A percentile compares a stretch with the other conserved stretches of the same genome.
Evolutionary conservation across 2,888 invertebrate genomes (phyloP).

Genomic region (Chesias legatella): DNA sequence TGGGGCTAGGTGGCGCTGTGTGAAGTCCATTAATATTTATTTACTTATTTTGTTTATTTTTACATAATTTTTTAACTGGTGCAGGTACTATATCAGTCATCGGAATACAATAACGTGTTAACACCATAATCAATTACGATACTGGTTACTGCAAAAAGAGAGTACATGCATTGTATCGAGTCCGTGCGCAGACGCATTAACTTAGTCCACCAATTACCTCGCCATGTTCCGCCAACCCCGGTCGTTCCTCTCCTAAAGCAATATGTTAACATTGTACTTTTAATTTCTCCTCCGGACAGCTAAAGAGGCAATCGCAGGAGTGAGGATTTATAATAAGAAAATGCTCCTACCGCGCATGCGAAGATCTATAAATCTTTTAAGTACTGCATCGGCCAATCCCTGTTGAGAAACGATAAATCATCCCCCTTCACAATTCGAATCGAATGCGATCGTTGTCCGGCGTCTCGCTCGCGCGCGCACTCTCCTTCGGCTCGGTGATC

Average conservation of each 20-base stretch:
- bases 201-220: conserved; percentile 60
- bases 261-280: conserved; percentile 76
- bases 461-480: conserved; percentile 60
- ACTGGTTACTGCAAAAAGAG: conserved; percentile 15
- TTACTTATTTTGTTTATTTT: no score
- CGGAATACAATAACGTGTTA: conserved; percentile 24
- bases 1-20: no score
- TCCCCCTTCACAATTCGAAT: conserved; percentile 69
- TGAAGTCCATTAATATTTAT: no score
- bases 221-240: conserved; percentile 44
- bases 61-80: no score
- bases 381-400: conserved; percentile 79
- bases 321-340: conserved; percentile 79
- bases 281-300: conserved; percentile 66
- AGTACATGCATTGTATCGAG: conserved; percentile 8
- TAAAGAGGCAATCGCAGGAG: conserved; percentile 74
- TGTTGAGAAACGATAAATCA: conserved; percentile 80
- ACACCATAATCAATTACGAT: conserved; percentile 38
- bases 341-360: conserved; percentile 78
- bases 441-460: conserved; percentile 43
- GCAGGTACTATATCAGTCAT: no score
- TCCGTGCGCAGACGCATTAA: conserved; percentile 38
- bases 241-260: conserved; percentile 47
- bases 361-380: conserved; percentile 76
- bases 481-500: conserved; percentile 52